Percentiles rank a stretch among this genome's conserved stretches.
phyloP scores from a whole-genome alignment of 2,113 vertebrate genomes.

The Phylloscopus trochiloides region DNA sequence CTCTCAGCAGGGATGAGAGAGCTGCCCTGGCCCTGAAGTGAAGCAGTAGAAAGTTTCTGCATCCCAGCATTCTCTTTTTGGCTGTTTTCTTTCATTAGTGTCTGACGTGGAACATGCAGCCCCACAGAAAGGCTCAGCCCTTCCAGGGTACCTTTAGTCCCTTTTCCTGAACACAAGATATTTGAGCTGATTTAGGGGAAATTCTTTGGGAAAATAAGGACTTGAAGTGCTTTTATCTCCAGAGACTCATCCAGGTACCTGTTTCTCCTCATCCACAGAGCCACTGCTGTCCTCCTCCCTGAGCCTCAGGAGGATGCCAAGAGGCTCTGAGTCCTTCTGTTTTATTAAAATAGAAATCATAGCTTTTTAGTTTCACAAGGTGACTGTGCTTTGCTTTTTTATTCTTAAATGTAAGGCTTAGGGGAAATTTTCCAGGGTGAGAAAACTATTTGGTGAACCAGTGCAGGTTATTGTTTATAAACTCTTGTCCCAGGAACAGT shows the following conservation, averaged over 20 bases:
- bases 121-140: background rate
- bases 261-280: background rate
- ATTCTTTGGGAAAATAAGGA: background rate
- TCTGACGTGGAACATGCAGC: rapidly evolving
- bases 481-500: background rate
- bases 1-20: slow-evolving; percentile 45
- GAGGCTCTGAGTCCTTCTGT: background rate
- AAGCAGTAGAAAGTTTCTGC: background rate
- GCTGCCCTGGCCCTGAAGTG: background rate
- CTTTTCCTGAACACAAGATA: background rate
- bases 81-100: background rate
- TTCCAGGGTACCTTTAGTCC: background rate
- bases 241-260: background rate
- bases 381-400: background rate
- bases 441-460: background rate
- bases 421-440: background rate
- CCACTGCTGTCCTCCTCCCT: background rate
- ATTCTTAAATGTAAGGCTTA: background rate
- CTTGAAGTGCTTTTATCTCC: background rate
- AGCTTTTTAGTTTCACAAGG: background rate
- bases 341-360: background rate
- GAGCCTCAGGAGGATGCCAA: background rate
- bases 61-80: background rate
- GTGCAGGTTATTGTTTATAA: background rate
- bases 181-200: background rate